Evolutionary conservation across 2,888 invertebrate species (phyloP), one percentile per base, ranked within the genome.

Genomic region (Plusia festucae): DNA sequence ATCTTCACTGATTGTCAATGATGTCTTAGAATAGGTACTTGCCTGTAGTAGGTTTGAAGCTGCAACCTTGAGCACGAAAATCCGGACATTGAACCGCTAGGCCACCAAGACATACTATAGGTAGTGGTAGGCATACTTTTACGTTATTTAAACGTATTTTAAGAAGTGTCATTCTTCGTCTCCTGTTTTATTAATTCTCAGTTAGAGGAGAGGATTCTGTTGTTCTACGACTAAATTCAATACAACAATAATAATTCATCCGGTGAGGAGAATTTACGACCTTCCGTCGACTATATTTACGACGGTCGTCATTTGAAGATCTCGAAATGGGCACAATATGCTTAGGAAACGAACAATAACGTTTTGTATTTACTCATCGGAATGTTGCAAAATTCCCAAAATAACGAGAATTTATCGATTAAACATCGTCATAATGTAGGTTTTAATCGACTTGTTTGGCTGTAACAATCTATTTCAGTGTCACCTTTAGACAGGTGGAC

Each of bases 401-500:
- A 53, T 46, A 54, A 34, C n/a, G 6, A 9, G 46, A 46, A n/a
- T 24, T 44, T 61, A 53, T 52, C 53, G 53, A 30, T 32, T 52
- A 32, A 16, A 53, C 11, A 18, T 22, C n/a, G 51, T 22, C 27
- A 46, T 24, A 22, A 53, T 53, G 55, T 30, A 18, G 27, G 6
- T 55, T 44, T 55, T 9, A 49, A 51, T 49, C 22, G 13, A 16
- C 18, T 20, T 34, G 46, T 55, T 13, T 18, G 49, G 34, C 6
- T 27, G 16, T 51, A n/a, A 53, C 8, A 56, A 53, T 76, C 66
- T 73, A 77, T 73, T 77, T 68, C 66, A 7, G 60, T 15, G 34
- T 76, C 60, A 77, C 77, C 68, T 65, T 73, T 73, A 53, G 55
- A n/a, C n/a, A 52, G 16, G 32, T 62, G 22, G 61, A 56, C 68